Evolutionary conservation across 2,888 invertebrate genomes (phyloP).

Genomic region (Orthonychiurus folsomi): DNA sequence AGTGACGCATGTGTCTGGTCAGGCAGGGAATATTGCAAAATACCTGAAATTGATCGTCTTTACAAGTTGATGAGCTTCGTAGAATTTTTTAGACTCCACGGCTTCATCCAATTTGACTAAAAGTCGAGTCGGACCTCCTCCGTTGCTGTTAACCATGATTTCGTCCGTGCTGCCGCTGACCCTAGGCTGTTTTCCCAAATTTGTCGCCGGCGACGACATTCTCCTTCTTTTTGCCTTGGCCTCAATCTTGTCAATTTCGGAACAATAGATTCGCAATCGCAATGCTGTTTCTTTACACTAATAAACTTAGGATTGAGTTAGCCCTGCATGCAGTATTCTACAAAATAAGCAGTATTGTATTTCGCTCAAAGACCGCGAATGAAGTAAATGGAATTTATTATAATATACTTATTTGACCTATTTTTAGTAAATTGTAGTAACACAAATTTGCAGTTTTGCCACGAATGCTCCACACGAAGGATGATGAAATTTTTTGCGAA

Average conservation of each 20-base stretch:
- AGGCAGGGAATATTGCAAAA: too few species aligned
- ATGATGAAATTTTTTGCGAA: too few species aligned
- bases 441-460: too few species aligned
- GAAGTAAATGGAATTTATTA: not conserved
- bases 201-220: slow-evolving; percentile 1
- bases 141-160: not conserved
- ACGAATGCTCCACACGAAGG: too few species aligned
- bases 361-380: not conserved
- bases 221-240: not conserved
- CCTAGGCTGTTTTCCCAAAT: not conserved
- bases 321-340: too few species aligned
- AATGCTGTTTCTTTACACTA: too few species aligned
- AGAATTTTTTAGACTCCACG: slow-evolving; percentile 30
- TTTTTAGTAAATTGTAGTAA: too few species aligned
- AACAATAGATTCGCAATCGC: too few species aligned
- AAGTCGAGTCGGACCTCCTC: slow-evolving; percentile 20
- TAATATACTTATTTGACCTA: too few species aligned
- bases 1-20: too few species aligned
- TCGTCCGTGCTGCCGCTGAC: not conserved
- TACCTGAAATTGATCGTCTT: slow-evolving; percentile 38
- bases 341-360: not conserved
- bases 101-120: slow-evolving; percentile 33
- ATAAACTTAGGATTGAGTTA: too few species aligned
- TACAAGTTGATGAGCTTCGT: slow-evolving; percentile 38
- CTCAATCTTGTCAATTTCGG: not conserved